Evolutionary conservation across 2,797 vertebrate genomes (phyloP), one percentile per base, ranked within the genome.

Genomic region (Anabas testudineus): DNA sequence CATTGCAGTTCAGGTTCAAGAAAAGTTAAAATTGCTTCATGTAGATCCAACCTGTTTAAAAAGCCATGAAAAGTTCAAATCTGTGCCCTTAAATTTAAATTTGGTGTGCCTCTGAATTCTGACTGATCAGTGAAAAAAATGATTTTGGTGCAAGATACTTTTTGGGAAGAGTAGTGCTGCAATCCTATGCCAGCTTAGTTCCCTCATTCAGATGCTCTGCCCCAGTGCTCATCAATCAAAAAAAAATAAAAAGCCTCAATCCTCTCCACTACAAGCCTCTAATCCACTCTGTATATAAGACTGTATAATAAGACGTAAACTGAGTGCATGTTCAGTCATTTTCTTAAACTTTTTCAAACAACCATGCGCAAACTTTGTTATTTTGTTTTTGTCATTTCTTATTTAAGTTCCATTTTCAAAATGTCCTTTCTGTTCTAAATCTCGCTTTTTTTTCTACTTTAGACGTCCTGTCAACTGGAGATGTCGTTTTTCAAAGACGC

Each of bases 321-420:
- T 77, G 78, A 84, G 76, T 93, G 94, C 94, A 95, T 95, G 94
- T 91, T 90, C 75, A 81, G 76, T 78, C 67, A 89, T 76, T 93
- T 94, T 94, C 83, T 91, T 92, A 80, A 72, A 60, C 72, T 88
- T 92, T 91, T 89, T 88, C 81, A 88, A 67, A 56, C 71, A 83
- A 85, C 32, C 72, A 77, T 82, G 73, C 63, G 83, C 76, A 76
- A 79, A 76, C 69, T 61, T 71, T 53, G 41, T 76, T 72, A 47
- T 32, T 21, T 69, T 22, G 45, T 54, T 61, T 86, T 74, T 71
- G 67, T 77, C 49, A 52, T 86, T 82, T 74, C 54, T 66, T 52
- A 10, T 9, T 85, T 80, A 45, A 18, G 16, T 60, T 74, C 46
- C 57, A 53, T 28, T 6, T 21, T 39, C 21, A 19, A 36, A 21